Evolutionary conservation across 64 coral and sea anemone species (phyloP).

Genomic region (Dendrophyllia cribrosa): DNA sequence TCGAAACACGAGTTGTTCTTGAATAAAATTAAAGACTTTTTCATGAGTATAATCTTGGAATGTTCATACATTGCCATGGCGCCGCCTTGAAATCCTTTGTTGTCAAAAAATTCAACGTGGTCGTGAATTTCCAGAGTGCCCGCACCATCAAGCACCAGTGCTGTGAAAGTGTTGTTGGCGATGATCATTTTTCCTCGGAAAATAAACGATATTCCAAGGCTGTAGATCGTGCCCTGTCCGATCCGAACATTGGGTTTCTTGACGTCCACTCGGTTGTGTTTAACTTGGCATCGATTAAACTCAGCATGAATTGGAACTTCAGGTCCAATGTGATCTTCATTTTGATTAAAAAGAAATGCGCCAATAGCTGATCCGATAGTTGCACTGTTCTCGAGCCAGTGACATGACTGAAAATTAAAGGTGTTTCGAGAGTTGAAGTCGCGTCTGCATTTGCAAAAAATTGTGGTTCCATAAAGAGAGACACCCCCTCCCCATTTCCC

Average conservation of each 20-base stretch:
- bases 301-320: slow-evolving; percentile 34
- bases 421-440: neutral
- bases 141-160: slow-evolving; percentile 62
- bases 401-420: slow-evolving; percentile 51
- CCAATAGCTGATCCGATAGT: slow-evolving; percentile 62
- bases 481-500: slow-evolving; percentile 76
- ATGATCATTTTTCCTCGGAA: slow-evolving; percentile 54
- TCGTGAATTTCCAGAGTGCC: slow-evolving; percentile 47
- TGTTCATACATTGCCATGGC: slow-evolving; percentile 74
- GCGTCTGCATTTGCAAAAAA: neutral
- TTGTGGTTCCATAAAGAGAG: slow-evolving; percentile 46
- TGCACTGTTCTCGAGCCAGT: slow-evolving; percentile 64
- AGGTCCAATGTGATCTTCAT: slow-evolving; percentile 56
- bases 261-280: slow-evolving; percentile 24
- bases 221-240: slow-evolving; percentile 77
- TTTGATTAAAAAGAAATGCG: slow-evolving; percentile 58
- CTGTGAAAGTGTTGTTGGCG: slow-evolving; percentile 66
- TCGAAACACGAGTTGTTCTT: slow-evolving; percentile 39
- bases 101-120: slow-evolving; percentile 57
- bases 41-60: slow-evolving; percentile 58
- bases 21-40: slow-evolving; percentile 63
- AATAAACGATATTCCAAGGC: slow-evolving; percentile 65
- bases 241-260: neutral
- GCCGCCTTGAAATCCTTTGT: slow-evolving; percentile 65
- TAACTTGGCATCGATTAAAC: slow-evolving; percentile 32